Conservation (phyloP, 2,113 vertebrate species). For the Haliaeetus leucogaster region DNA sequence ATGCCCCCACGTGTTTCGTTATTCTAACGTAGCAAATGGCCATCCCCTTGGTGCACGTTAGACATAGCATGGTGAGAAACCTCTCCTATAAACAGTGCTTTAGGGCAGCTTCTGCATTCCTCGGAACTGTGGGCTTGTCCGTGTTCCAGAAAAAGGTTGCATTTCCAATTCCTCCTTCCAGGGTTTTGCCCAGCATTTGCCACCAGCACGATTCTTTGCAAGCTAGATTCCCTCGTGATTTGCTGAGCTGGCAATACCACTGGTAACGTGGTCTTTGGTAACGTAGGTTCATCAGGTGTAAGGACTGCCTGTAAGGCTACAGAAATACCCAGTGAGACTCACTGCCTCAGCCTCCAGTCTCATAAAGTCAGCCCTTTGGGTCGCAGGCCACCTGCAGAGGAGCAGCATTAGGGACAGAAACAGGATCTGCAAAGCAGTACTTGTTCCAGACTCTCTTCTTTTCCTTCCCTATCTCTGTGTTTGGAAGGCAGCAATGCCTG, state of each 20-base stretch:
- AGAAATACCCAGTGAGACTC: neutral
- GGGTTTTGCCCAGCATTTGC: neutral
- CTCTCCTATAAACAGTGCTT: neutral
- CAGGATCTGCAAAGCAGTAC: neutral
- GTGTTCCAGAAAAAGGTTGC: neutral
- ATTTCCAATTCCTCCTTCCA: neutral
- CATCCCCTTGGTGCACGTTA: neutral
- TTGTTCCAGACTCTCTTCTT: neutral
- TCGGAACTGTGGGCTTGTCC: neutral
- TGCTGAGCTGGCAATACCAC: neutral
- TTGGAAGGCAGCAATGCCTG: neutral
- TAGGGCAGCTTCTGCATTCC: neutral
- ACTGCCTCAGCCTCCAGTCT: neutral
- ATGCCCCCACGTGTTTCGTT: fast-evolving
- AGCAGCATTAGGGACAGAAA: neutral
- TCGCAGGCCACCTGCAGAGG: neutral
- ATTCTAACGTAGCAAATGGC: neutral
- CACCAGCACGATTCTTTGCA: neutral
- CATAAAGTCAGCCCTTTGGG: neutral
- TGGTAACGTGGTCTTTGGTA: neutral
- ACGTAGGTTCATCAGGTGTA: neutral
- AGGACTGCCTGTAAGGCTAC: neutral
- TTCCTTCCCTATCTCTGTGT: neutral
- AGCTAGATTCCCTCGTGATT: neutral
- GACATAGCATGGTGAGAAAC: fast-evolving